Evolutionary conservation across 1,140 invertebrate species (phyloP), one percentile per base, ranked within the genome.

Genomic region (Conus betulinus): DNA sequence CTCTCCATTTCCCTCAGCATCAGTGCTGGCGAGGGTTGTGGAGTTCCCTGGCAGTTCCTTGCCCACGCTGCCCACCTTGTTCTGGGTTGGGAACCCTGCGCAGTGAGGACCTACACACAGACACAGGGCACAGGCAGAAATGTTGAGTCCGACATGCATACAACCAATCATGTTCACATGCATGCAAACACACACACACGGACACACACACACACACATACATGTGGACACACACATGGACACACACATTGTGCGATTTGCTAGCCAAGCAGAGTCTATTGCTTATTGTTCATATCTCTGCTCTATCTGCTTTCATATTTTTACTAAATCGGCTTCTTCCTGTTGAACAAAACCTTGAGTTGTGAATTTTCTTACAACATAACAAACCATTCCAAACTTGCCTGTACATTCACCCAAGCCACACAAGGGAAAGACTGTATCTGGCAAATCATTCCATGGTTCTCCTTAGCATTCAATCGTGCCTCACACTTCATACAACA

Each of bases 1-100:
- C 95, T 98, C 98, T 6, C 98, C 98, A 90, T 97, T 97, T 0
- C 97, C 97, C 87, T 97, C 96, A 15, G 95, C 94, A 92, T 97
- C 96, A 0, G 96, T 95, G 81, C 97, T 97, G 23, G 96, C 95
- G 67, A 98, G 96, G 93, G 96, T 97, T 0, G 97, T 97, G 87
- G 96, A 93, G 0, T 96, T 95, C 2, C 97, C 97, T 0, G 95
- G 93, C 7, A 98, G 87, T 17, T 97, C 93, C 88, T 93, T 95
- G 25, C 95, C 95, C 63, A 94, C 93, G 91, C 94, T 95, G 10
- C 89, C 89, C 2, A 94, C 90, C 20, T 90, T 87, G 17, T 76
- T 84, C 88, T 90, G 91, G 13, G 79, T 87, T 53, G 89, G 90
- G 3, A 87, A 88, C 27, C 89, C 89, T 23, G 93, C 78, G 27